Percentiles rank a stretch among this genome's conserved stretches.
These are phyloP conservation scores for Saccostrea glomerata DNA, from an alignment of 1,140 invertebrate genomes.

Conservation along the genomic window DNA sequence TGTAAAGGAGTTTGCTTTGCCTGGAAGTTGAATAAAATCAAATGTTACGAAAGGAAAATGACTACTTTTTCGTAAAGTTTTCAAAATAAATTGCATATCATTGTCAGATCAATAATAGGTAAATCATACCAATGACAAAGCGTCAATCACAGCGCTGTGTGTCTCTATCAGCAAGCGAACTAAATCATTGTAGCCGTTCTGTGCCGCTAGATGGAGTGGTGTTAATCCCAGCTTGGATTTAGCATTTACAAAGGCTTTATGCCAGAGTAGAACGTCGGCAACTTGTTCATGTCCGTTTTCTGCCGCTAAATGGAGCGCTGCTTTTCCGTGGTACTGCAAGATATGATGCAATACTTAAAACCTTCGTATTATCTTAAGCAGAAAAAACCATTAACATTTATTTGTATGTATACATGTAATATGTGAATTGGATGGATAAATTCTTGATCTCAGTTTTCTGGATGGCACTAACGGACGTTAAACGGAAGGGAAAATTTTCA, in stretches of 20 bases:
- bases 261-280: slow-evolving; percentile 94
- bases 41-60: background rate
- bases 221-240: slow-evolving; percentile 89
- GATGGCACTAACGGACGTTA: too few species aligned
- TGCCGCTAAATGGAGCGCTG: slow-evolving; percentile 96
- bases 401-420: too few species aligned
- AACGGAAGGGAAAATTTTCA: too few species aligned
- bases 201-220: slow-evolving; percentile 88
- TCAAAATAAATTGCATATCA: background rate
- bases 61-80: background rate
- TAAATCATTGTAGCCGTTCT: slow-evolving; percentile 88
- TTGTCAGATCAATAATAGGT: background rate
- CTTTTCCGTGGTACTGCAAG: slow-evolving; percentile 84
- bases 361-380: too few species aligned
- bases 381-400: too few species aligned
- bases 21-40: slow-evolving; percentile 62
- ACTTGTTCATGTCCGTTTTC: slow-evolving; percentile 94
- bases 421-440: too few species aligned
- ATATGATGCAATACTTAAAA: background rate
- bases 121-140: slow-evolving; percentile 88
- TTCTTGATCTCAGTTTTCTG: too few species aligned
- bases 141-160: slow-evolving; percentile 96
- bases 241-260: slow-evolving; percentile 98
- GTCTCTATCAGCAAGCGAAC: slow-evolving; percentile 88
- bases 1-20: slow-evolving; percentile 82